Evolutionary conservation across 2,797 vertebrate species (phyloP).

Genomic region (Calcarius lapponicus): DNA sequence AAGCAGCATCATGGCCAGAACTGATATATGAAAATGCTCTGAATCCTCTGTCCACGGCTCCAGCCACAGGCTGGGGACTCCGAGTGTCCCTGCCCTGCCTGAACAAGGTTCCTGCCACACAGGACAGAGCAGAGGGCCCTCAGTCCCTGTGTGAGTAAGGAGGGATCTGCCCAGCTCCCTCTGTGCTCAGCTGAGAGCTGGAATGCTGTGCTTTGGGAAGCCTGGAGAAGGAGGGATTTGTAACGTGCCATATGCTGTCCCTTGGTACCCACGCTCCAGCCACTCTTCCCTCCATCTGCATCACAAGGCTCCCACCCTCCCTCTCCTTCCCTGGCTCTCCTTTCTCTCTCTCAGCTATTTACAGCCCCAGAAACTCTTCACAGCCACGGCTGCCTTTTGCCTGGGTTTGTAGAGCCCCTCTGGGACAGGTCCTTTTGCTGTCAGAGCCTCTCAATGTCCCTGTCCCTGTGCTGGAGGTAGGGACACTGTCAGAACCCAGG

Average conservation of each 20-base stretch:
- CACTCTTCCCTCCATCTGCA: not conserved
- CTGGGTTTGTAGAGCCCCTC: not conserved
- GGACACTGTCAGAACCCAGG: no score
- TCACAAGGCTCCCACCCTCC: fast-evolving
- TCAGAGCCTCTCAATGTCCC: not conserved
- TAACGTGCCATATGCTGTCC: not conserved
- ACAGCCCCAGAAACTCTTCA: not conserved
- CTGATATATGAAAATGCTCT: not conserved
- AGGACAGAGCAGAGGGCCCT: not conserved
- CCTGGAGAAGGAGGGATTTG: not conserved
- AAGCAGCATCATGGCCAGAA: not conserved
- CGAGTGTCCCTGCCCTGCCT: fast-evolving
- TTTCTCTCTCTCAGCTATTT: not conserved
- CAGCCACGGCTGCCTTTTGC: not conserved
- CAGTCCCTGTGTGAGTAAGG: fast-evolving
- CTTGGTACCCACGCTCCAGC: not conserved
- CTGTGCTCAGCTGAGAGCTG: not conserved
- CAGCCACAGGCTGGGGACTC: not conserved
- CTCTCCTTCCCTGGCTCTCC: not conserved
- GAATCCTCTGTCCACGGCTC: not conserved
- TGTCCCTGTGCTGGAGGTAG: not conserved
- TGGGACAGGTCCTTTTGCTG: not conserved
- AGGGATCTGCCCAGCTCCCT: not conserved
- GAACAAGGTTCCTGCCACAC: fast-evolving
- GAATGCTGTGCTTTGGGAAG: not conserved